Evolutionary conservation across 2,113 vertebrate species (phyloP).

Genomic region (Nerophis lumbriciformis): DNA sequence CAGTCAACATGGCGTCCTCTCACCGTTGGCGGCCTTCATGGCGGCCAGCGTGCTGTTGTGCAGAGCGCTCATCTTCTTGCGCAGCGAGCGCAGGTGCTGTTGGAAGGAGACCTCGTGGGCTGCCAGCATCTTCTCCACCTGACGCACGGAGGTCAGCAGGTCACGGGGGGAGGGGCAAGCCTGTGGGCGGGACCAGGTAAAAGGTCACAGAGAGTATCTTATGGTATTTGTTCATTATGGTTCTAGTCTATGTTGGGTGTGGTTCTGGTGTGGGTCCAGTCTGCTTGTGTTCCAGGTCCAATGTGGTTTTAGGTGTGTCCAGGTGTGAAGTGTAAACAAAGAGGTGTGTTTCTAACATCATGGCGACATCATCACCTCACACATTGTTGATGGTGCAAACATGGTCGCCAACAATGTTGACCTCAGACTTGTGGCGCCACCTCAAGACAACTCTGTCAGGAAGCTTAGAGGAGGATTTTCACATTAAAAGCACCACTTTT

Average conservation of each 20-base stretch:
- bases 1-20: neutral
- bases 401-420: no score
- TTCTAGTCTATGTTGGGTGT: neutral
- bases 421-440: neutral
- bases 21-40: slow-evolving; percentile 41
- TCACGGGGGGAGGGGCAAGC: slow-evolving; percentile 70
- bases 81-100: slow-evolving; percentile 57
- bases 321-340: slow-evolving; percentile 35
- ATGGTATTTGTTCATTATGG: neutral
- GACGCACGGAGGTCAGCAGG: slow-evolving; percentile 55
- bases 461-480: neutral
- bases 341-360: slow-evolving; percentile 32
- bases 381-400: neutral
- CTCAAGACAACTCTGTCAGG: neutral
- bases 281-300: no score
- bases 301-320: neutral
- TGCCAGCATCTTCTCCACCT: slow-evolving; percentile 77
- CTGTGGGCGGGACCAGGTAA: slow-evolving; percentile 34
- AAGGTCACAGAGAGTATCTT: neutral
- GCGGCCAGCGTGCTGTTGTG: slow-evolving; percentile 62
- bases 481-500: no score
- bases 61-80: slow-evolving; percentile 71
- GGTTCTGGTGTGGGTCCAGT: neutral
- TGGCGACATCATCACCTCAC: slow-evolving; percentile 27
- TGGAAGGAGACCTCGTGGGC: slow-evolving; percentile 74